These are phyloP conservation scores for Archaeoteleia sp. DNA, from an alignment of 2,888 invertebrate species.

Conservation along the genomic window DNA sequence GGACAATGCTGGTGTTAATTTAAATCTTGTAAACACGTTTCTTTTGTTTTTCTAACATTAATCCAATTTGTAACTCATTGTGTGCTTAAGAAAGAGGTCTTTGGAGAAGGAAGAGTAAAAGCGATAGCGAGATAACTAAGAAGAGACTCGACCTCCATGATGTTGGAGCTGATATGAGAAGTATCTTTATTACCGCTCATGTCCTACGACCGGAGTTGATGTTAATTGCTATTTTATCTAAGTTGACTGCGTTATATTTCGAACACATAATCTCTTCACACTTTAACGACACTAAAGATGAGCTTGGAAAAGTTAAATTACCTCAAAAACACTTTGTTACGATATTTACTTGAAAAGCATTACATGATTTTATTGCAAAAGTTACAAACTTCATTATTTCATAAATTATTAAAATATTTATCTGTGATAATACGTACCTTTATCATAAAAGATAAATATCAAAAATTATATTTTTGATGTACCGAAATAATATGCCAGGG, in stretches of 20 bases:
- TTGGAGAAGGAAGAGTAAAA: slow-evolving; percentile 18
- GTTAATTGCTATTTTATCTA: slow-evolving; percentile 73
- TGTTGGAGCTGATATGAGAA: slow-evolving; percentile 67
- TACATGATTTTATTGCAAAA: background rate
- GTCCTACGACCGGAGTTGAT: slow-evolving; percentile 63
- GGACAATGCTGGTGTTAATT: slow-evolving; percentile 20
- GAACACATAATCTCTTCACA: slow-evolving; percentile 41
- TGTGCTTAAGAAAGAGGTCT: slow-evolving; percentile 30
- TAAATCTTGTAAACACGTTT: slow-evolving; percentile 11
- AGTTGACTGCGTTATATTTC: slow-evolving; percentile 63
- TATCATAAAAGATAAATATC: too few relatives aligned
- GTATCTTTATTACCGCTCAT: slow-evolving; percentile 72
- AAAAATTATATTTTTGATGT: too few relatives aligned
- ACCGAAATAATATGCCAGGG: too few relatives aligned
- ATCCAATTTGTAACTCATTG: slow-evolving; percentile 45
- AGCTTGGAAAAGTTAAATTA: slow-evolving; percentile 14
- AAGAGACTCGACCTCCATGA: slow-evolving; percentile 57
- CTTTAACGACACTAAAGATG: slow-evolving; percentile 27
- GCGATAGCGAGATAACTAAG: slow-evolving; percentile 25
- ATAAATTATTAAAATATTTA: too few relatives aligned
- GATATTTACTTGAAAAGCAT: background rate
- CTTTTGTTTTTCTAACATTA: slow-evolving; percentile 30
- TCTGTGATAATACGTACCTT: too few relatives aligned
- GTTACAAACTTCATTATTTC: too few relatives aligned
- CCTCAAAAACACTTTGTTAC: slow-evolving; percentile 3